Evolutionary conservation across 1,140 invertebrate species (phyloP), one percentile per base, ranked within the genome.

Genomic region (Diorhabda sublineata): DNA sequence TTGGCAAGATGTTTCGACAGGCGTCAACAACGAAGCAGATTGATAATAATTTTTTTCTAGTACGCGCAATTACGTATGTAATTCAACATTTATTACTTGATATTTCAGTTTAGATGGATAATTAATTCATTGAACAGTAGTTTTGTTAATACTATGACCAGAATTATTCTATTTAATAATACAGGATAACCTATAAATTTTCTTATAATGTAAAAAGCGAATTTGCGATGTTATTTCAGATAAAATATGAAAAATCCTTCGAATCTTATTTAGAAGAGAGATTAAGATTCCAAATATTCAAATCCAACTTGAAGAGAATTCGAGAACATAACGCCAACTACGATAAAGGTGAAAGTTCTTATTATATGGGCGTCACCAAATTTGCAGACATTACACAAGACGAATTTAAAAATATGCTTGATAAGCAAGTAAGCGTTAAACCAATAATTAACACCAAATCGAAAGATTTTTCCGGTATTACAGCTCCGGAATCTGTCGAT

Each of bases 401-500:
- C 5, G 69, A 70, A 66, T 66, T 66, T 62, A 42, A 2, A 11
- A 6, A 7, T 41, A 60, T 60, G 58, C 58, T 60, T 26, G 26
- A 42, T 41, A 44, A 43, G 43, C 61, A 62, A 62, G 7, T 41
- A 42, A n/a, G 61, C 4, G 42, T 7, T 42, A 44, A 44, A 5
- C 41, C 26, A 62, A 62, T 42, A 3, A 44, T 45, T 42, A 6
- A 43, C 4, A 5, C 4, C 52, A 11, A 61, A 63, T 44, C n/a
- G 26, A 61, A 9, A 45, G 7, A 70, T 67, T 9, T 52, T 67
- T 26, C 9, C 47, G 61, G 56, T 61, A n/a, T 56, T 70, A 5
- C 65, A 70, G 63, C 52, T 61, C 75, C 75, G 42, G 63, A 70
- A 6, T 64, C 43, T 45, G 2, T 65, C 2, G 68, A 69, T 43